Conservation (phyloP, 2,797 vertebrate species). For the Xyrichtys novacula region DNA sequence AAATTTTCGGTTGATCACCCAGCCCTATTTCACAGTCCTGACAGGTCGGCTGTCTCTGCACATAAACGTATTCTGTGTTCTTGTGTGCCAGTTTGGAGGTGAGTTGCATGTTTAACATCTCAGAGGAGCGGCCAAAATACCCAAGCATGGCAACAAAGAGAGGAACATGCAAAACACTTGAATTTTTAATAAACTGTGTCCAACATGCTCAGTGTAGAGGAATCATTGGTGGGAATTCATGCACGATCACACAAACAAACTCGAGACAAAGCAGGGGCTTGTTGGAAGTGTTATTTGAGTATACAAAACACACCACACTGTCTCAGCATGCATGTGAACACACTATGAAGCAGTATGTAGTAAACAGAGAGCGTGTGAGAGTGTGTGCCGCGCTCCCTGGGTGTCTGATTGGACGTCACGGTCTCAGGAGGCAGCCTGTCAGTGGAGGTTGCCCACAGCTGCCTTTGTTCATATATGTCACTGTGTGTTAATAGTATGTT, state of each 20-base stretch:
- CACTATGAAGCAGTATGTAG: constrained; percentile 34
- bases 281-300: background rate
- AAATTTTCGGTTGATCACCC: too few species aligned
- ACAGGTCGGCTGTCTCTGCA: too few species aligned
- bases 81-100: too few species aligned
- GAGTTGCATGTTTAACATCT: too few species aligned
- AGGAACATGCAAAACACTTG: background rate
- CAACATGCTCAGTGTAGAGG: background rate
- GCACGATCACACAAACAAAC: background rate
- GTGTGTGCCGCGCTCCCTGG: constrained; percentile 14
- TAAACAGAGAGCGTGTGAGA: constrained; percentile 17
- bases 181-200: constrained; percentile 21
- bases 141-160: too few species aligned
- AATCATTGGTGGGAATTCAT: background rate
- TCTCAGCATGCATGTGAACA: constrained; percentile 16
- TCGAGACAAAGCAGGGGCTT: background rate
- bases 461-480: constrained; percentile 3
- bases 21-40: too few species aligned
- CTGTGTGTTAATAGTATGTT: too few species aligned
- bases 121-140: too few species aligned
- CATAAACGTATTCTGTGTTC: too few species aligned
- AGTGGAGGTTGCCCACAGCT: constrained; percentile 11
- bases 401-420: constrained; percentile 52
- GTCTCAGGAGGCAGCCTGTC: constrained; percentile 35
- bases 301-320: too few species aligned